Base-by-base conservation (phyloP, 2,113 vertebrate species). In the Equus przewalskii region DNA sequence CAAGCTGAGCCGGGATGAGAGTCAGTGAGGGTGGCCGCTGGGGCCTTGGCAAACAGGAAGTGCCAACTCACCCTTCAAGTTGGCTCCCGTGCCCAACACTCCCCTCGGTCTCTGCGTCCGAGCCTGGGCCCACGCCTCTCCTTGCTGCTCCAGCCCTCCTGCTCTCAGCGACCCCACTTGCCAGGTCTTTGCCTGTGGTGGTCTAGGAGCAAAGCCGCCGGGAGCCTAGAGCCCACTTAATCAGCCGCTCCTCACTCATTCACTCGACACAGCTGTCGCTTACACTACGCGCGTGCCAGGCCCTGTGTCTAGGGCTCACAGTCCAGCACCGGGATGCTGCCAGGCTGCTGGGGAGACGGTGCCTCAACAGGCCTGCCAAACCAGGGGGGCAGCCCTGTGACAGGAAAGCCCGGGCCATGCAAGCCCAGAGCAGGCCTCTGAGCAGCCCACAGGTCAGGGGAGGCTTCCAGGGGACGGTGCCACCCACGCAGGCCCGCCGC, bases 11-110 rank as follows among this genome's bases (percentile, higher is more conserved):
- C 4, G 5, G 21, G 54, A 28, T 0, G 16, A 7, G 54, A 83
- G 81, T 51, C 70, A 79, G 26, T 0, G 3, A 67, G 73, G 85
- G 89, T 65, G 69, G 67, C 62, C 15, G 2, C 58, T 41, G 6
- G 14, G 28, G n/a, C 73, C 64, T 49, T 28, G 58, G 73, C 36
- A 60, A 91, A 76, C 22, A 86, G 86, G 78, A 93, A 96, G 85
- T 65, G 83, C 93, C 95, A 81, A 8, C 46, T 81, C 18, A 6
- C 60, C 51, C 93, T 80, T 22, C 7, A 7, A 67, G 88, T 18
- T 2, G 1, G 64, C 51, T 85, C 51, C 3, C 64, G 13, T 9
- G 19, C 22, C 19, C 1, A 0, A 24, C 2, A 12, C 28, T 79
- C 26, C 28, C 51, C 56, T 24, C 21, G 76, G 28, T 28, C 9